These are phyloP conservation scores for Antigone vipio DNA, from an alignment of 2,113 vertebrate genomes.

Conservation along the genomic window DNA sequence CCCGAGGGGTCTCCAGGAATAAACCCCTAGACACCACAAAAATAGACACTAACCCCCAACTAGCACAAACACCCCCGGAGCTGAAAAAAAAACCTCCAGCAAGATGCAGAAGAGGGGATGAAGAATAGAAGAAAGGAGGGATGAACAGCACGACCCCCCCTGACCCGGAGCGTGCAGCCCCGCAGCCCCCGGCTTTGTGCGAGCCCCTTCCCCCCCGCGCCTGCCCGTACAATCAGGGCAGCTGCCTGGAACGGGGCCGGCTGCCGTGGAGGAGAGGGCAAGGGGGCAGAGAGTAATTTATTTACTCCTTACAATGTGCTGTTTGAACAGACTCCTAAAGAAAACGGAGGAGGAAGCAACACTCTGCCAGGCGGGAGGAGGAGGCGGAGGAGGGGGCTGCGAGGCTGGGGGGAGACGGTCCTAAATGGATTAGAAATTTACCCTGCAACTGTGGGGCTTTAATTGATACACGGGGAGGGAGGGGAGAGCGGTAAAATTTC, in stretches of 20 bases:
- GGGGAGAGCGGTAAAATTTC: constrained; percentile 34
- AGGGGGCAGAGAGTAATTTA: constrained; percentile 84
- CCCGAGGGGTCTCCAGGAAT: accelerated
- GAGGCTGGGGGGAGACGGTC: neutral
- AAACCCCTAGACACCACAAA: neutral
- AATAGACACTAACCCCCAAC: neutral
- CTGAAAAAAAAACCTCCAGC: neutral
- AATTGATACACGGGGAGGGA: constrained; percentile 31
- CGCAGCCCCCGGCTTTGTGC: constrained; percentile 42
- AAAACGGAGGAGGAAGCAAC: constrained; percentile 72
- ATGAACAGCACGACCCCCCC: neutral
- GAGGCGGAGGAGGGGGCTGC: neutral
- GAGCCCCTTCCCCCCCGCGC: neutral
- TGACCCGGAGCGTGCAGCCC: constrained; percentile 59
- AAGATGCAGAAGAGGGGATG: neutral
- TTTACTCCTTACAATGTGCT: constrained; percentile 85
- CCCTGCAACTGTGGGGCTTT: constrained; percentile 60
- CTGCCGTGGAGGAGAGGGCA: constrained; percentile 76
- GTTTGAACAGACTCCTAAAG: constrained; percentile 81
- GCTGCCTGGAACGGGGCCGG: constrained; percentile 78
- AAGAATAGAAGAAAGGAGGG: constrained; percentile 26
- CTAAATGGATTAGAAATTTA: constrained; percentile 71
- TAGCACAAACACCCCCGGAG: neutral
- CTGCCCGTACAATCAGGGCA: constrained; percentile 69
- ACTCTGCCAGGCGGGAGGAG: constrained; percentile 51